These are phyloP conservation scores for Microdon myrmicae DNA, from an alignment of 2,888 invertebrate species.

Conservation along the genomic window DNA sequence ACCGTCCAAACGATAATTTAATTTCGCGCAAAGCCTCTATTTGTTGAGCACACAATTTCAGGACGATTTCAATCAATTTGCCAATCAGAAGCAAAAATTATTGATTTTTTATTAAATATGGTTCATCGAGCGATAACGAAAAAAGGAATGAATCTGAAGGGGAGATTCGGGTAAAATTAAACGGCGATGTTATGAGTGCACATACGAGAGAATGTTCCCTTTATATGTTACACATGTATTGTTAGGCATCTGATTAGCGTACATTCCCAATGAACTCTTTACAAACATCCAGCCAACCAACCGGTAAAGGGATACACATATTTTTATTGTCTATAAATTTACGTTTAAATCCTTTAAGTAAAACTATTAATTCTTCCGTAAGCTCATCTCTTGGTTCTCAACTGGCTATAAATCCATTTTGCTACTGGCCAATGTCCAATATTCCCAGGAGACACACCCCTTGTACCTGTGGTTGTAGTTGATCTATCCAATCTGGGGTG, in stretches of 20 bases:
- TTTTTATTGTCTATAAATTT: conserved; percentile 51
- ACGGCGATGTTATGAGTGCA: too few relatives aligned
- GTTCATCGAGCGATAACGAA: conserved; percentile 21
- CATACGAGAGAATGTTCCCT: too few relatives aligned
- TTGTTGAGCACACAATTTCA: background rate
- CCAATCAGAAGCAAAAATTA: conserved; percentile 30
- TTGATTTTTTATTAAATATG: conserved; percentile 33
- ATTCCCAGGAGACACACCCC: conserved; percentile 2
- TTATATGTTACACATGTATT: too few relatives aligned
- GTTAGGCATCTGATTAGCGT: too few relatives aligned
- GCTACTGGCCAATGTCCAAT: conserved; percentile 13
- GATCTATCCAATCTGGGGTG: conserved; percentile 27
- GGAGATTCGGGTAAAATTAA: too few relatives aligned
- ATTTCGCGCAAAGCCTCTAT: conserved; percentile 28
- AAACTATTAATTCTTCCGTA: conserved; percentile 51
- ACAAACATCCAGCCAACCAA: background rate
- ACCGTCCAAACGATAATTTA: conserved; percentile 14
- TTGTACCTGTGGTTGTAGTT: conserved; percentile 18
- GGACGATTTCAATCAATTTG: conserved; percentile 33
- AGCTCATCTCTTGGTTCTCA: conserved; percentile 32
- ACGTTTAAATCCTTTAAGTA: conserved; percentile 50
- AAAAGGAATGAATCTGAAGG: too few relatives aligned
- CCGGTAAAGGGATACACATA: conserved; percentile 25
- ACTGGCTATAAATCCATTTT: conserved; percentile 36
- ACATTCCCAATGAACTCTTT: too few relatives aligned